Percentiles rank a stretch among this genome's conserved stretches.
Conservation (phyloP, 92 coral and sea anemone species). For the Phymanthus crucifer region DNA sequence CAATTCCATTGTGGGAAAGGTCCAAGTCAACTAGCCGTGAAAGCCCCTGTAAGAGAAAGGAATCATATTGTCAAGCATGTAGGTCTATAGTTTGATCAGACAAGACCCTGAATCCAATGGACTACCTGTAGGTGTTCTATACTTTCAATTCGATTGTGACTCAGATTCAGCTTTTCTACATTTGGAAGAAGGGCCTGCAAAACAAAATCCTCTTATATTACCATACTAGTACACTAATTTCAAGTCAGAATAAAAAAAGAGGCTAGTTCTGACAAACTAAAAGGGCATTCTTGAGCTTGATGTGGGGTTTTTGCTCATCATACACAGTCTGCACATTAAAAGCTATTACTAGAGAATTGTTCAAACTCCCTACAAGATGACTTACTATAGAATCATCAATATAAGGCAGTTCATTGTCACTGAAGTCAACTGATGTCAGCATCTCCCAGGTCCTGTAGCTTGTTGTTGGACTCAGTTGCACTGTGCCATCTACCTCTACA, state of each 20-base stretch:
- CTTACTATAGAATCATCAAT: conserved; percentile 96
- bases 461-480: conserved; percentile 56
- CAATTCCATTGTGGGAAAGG: conserved; percentile 77
- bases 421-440: conserved; percentile 72
- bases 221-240: background rate
- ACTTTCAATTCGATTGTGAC: conserved; percentile 68
- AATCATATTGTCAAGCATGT: background rate
- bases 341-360: too few species aligned
- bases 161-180: conserved; percentile 68
- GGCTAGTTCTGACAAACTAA: background rate
- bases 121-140: conserved; percentile 84
- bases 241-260: background rate
- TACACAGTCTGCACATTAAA: too few species aligned
- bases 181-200: conserved; percentile 78
- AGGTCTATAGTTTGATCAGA: background rate
- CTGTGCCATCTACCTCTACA: conserved; percentile 59
- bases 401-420: conserved; percentile 80
- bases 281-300: too few species aligned
- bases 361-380: background rate
- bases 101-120: background rate
- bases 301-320: too few species aligned
- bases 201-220: background rate
- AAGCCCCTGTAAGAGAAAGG: conserved; percentile 49
- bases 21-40: conserved; percentile 74
- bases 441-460: conserved; percentile 63